Conservation (phyloP, 2,888 invertebrate genomes). For the Agrenia bidenticulata region DNA sequence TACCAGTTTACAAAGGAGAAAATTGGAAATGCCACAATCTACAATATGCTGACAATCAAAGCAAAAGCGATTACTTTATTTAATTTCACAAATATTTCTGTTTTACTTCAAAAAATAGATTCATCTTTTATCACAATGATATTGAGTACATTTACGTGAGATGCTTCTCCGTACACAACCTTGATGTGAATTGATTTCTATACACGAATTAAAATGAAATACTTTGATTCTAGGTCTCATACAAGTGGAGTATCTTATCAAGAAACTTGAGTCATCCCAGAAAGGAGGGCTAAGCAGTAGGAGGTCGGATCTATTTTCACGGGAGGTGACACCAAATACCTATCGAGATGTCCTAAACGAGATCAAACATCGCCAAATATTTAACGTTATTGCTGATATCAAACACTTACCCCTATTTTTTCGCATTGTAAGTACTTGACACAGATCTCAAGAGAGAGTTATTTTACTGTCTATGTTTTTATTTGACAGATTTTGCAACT, state of each 20-base stretch:
- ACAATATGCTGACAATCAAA: too few species aligned
- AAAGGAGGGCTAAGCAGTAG: conserved; percentile 57
- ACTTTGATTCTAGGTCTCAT: conserved; percentile 59
- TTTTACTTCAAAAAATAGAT: too few species aligned
- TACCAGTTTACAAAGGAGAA: too few species aligned
- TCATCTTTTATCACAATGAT: too few species aligned
- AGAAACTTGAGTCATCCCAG: conserved; percentile 68
- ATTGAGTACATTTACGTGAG: too few species aligned
- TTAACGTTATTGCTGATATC: conserved; percentile 84
- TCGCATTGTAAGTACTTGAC: conserved; percentile 75
- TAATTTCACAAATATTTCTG: too few species aligned
- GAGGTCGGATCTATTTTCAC: conserved; percentile 68
- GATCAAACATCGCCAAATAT: conserved; percentile 81
- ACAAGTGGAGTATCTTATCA: conserved; percentile 59
- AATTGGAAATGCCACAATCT: too few species aligned
- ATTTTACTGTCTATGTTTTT: conserved; percentile 15
- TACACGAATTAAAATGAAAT: too few species aligned
- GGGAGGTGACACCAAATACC: conserved; percentile 67
- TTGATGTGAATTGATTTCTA: too few species aligned
- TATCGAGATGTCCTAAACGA: conserved; percentile 76
- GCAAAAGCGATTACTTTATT: too few species aligned
- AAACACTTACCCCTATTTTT: conserved; percentile 77
- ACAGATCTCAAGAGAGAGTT: too few species aligned
- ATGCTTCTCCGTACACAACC: too few species aligned
- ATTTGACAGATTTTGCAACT: conserved; percentile 81